These are phyloP conservation scores for Rambutsinella grinnellia DNA, from an alignment of 2,888 invertebrate genomes.

Conservation along the genomic window DNA sequence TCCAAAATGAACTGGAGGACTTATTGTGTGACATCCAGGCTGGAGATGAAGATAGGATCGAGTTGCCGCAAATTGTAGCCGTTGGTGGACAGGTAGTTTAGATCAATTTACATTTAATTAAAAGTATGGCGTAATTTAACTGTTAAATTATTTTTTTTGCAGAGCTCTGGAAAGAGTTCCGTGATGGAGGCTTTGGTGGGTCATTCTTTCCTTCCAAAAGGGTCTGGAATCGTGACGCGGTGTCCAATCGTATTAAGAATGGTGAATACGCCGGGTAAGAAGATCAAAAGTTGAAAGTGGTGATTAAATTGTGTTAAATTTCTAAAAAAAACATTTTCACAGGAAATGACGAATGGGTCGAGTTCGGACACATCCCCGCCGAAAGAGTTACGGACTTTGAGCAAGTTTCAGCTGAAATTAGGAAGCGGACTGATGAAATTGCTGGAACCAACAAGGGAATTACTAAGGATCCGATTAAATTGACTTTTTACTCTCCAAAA, in stretches of 20 bases:
- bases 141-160: neutral
- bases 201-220: slow-evolving; percentile 43
- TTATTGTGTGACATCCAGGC: no score
- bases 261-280: no score
- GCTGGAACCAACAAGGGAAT: slow-evolving; percentile 91
- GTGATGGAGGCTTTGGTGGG: slow-evolving; percentile 47
- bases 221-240: slow-evolving; percentile 49
- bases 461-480: slow-evolving; percentile 96
- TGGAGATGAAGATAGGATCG: neutral
- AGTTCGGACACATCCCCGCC: slow-evolving; percentile 66
- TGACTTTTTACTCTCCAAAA: slow-evolving; percentile 93
- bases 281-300: no score
- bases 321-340: no score
- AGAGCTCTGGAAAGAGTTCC: slow-evolving; percentile 58
- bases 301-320: no score
- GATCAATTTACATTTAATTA: neutral
- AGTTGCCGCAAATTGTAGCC: slow-evolving; percentile 50
- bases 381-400: slow-evolving; percentile 87
- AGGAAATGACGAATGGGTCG: slow-evolving; percentile 16
- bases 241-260: no score
- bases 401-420: slow-evolving; percentile 91
- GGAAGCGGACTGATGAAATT: slow-evolving; percentile 94
- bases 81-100: slow-evolving; percentile 51
- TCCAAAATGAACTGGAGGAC: no score
- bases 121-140: neutral